Conservation (phyloP, 2,113 vertebrate species). For the Caretta caretta region DNA sequence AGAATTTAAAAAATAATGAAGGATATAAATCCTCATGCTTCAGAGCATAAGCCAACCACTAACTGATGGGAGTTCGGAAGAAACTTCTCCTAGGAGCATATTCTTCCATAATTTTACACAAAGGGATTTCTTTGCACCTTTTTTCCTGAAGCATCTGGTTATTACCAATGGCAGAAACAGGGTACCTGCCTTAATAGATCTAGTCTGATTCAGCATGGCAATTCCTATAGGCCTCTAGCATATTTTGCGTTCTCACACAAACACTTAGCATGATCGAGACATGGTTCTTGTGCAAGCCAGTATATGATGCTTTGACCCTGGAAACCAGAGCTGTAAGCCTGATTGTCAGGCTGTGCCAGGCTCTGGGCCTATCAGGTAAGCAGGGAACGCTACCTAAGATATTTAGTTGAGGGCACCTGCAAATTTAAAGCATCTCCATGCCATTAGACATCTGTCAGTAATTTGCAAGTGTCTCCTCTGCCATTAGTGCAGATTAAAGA, state of each 20-base stretch:
- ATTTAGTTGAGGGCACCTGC: background rate
- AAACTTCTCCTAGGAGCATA: background rate
- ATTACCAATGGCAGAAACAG: background rate
- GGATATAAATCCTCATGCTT: background rate
- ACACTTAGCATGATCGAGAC: background rate
- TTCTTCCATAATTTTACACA: background rate
- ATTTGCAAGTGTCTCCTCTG: background rate
- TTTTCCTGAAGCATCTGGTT: background rate
- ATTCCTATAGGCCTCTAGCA: background rate
- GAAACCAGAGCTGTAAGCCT: background rate
- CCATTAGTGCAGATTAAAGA: background rate
- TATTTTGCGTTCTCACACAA: accelerated
- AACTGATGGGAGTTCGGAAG: background rate
- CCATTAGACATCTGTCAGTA: background rate
- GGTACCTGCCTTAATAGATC: background rate
- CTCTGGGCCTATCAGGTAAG: background rate
- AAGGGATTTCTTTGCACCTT: background rate
- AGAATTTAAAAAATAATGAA: background rate
- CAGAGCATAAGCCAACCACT: background rate
- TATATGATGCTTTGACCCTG: background rate
- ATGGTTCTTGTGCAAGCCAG: background rate
- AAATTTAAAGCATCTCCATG: background rate
- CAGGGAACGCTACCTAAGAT: background rate
- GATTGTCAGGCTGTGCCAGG: background rate
- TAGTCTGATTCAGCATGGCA: background rate